A percentile compares a stretch with the other conserved stretches of the same genome.
Evolutionary conservation across 2,888 invertebrate genomes (phyloP).

Genomic region (Caenorhabditis sp.): DNA sequence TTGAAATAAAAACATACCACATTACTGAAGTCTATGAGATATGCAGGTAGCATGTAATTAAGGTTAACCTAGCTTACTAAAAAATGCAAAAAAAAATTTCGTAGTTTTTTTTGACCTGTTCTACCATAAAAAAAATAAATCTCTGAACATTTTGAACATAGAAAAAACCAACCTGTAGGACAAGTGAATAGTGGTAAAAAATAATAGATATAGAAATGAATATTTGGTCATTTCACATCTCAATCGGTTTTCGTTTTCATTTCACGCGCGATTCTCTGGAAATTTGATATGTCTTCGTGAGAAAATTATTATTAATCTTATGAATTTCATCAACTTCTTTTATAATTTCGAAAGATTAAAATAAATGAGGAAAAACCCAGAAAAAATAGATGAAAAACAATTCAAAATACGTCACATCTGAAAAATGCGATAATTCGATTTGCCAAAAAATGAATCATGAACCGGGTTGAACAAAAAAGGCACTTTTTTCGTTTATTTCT

Average conservation of each 20-base stretch:
- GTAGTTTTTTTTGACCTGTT: too few relatives aligned
- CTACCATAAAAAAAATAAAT: too few relatives aligned
- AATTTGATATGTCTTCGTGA: neutral
- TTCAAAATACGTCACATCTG: neutral
- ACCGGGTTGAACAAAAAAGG: neutral
- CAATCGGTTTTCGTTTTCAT: neutral
- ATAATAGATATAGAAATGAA: neutral
- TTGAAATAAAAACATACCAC: too few relatives aligned
- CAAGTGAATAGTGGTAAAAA: neutral
- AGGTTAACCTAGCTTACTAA: too few relatives aligned
- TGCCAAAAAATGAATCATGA: neutral
- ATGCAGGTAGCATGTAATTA: too few relatives aligned
- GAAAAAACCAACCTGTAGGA: conserved; percentile 9
- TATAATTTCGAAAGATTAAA: too few relatives aligned
- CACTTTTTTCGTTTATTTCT: too few relatives aligned
- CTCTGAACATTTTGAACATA: too few relatives aligned
- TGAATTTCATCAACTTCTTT: too few relatives aligned
- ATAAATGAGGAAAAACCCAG: neutral
- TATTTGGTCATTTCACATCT: neutral
- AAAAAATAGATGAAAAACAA: neutral
- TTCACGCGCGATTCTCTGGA: neutral
- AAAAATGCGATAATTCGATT: too few relatives aligned
- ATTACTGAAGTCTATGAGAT: too few relatives aligned
- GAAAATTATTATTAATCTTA: neutral
- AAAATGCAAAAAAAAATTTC: too few relatives aligned